Conservation (phyloP, 2,113 vertebrate genomes). For the Burhinus bistriatus region DNA sequence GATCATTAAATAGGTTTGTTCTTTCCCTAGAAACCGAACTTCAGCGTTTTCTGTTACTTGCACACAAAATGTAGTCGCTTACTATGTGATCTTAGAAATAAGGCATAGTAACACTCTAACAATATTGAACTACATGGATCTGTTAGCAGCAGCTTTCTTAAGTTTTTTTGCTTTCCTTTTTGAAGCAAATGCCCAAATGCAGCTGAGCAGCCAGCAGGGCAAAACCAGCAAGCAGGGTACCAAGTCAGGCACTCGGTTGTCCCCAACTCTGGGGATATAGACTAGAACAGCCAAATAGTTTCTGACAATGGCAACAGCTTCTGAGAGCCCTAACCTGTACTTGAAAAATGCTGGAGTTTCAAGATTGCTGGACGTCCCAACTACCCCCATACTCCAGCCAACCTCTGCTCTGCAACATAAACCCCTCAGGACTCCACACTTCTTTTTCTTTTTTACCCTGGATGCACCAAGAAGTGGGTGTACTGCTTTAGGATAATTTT, state of each 20-base stretch:
- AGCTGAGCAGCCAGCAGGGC: neutral
- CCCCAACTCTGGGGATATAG: neutral
- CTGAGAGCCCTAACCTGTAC: neutral
- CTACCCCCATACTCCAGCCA: neutral
- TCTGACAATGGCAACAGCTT: neutral
- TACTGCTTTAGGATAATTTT: neutral
- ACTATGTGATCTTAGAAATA: neutral
- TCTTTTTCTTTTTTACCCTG: neutral
- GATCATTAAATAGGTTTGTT: slow-evolving; percentile 1
- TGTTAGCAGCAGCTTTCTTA: neutral
- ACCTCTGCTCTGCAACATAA: neutral
- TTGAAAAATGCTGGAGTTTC: neutral
- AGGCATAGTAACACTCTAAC: neutral
- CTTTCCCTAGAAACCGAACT: neutral
- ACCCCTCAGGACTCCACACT: neutral
- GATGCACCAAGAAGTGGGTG: neutral
- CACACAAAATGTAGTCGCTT: neutral
- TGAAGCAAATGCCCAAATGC: neutral
- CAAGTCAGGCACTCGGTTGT: neutral
- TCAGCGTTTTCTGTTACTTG: neutral
- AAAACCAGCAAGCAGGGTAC: neutral
- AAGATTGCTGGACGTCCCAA: neutral
- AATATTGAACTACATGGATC: fast-evolving
- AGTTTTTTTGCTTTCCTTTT: neutral
- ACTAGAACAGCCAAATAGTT: neutral